Base-by-base conservation (phyloP, 2,113 vertebrate genomes). In the Copsychus sechellarum region DNA sequence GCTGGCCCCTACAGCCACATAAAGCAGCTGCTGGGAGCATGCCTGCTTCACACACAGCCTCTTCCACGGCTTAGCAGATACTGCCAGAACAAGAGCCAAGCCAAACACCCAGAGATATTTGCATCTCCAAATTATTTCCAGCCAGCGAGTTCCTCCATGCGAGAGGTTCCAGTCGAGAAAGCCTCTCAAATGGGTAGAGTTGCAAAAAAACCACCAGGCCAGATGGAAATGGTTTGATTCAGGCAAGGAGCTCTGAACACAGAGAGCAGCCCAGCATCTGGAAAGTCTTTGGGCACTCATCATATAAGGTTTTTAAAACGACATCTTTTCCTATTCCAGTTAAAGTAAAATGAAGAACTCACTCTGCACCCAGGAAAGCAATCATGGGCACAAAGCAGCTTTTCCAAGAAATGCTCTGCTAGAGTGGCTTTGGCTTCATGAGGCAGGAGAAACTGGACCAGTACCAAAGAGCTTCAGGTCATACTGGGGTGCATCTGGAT, bases 181-280 rank as follows among this genome's bases (percentile, higher is more conserved):
- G 79, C 47, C 74, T 89, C 62, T 73, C 86, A 65, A 50, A 96
- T 11, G 71, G 82, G 84, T 8, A 85, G 86, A 80, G 62, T 5
- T 90, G 93, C 91, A 95, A 87, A 87, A 87, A 94, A 96, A 97
- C 51, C 76, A 40, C 65, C 64, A 89, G 80, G 58, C 80, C 95
- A 97, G 90, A 93, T 92, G 94, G 96, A 96, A 97, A 95, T 47
- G 33, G 85, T 95, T 93, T 94, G 76, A n/a, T 18, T 74, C 50
- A 87, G 45, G 58, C 73, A 84, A 82, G 56, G 40, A 88, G 64
- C 77, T 91, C 72, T 67, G 82, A 86, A 61, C 34, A 42, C 3
- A 8, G 60, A 40, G 34, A 76, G 67, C 74, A 76, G 74, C 65
- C 29, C 73, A 78, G 64, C 87, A 95, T 94, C 95, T 95, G 93